A percentile compares a stretch with the other conserved stretches of the same genome.
phyloP scores from a whole-genome alignment of 2,888 invertebrate species.

The Liodrosophila aerea region DNA sequence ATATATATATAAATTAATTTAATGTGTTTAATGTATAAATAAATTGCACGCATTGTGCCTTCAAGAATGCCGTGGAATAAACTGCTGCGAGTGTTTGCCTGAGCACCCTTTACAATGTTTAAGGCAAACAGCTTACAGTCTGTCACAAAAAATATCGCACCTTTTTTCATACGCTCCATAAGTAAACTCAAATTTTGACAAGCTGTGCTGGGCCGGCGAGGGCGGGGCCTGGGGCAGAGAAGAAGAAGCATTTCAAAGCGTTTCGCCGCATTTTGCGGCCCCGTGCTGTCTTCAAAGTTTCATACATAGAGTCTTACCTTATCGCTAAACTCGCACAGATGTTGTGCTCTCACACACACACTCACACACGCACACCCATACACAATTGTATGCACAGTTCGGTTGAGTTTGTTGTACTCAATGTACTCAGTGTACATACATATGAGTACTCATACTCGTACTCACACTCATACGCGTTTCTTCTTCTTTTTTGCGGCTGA shows the following conservation, averaged over 20 bases:
- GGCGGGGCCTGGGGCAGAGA: background rate
- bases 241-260: slow-evolving; percentile 9
- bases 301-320: slow-evolving; percentile 23
- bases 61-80: background rate
- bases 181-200: slow-evolving; percentile 1
- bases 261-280: slow-evolving; percentile 12
- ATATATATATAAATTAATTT: slow-evolving; percentile 1
- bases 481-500: slow-evolving; percentile 41
- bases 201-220: background rate
- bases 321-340: slow-evolving; percentile 38
- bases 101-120: slow-evolving; percentile 14
- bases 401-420: slow-evolving; percentile 4
- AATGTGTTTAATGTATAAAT: background rate
- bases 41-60: background rate
- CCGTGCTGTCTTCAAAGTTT: slow-evolving; percentile 49
- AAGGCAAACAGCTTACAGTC: background rate
- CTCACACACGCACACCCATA: slow-evolving; percentile 2
- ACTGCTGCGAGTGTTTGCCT: slow-evolving; percentile 17
- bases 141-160: slow-evolving; percentile 27
- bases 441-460: background rate
- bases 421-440: slow-evolving; percentile 16
- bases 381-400: slow-evolving; percentile 14
- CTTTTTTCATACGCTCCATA: slow-evolving; percentile 15
- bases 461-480: slow-evolving; percentile 1
- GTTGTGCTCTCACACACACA: slow-evolving; percentile 15